phyloP scores from a whole-genome alignment of 2,888 invertebrate genomes.

The Dasypogon diadema region DNA sequence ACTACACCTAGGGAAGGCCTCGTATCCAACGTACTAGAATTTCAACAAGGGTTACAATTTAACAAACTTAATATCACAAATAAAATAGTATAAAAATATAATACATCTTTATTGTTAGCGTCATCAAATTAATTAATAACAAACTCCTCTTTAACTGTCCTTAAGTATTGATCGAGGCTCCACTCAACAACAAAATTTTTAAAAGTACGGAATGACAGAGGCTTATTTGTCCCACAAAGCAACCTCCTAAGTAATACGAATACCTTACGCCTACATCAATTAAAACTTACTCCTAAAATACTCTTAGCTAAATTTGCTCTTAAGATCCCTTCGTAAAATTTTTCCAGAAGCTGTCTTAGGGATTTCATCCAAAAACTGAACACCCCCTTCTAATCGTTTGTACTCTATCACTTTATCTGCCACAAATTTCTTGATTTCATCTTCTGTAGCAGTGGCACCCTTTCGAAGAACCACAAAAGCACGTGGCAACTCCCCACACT shows the following conservation, averaged over 20 bases:
- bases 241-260: not conserved
- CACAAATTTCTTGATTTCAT: slow-evolving; percentile 75
- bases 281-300: slow-evolving; percentile 8
- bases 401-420: slow-evolving; percentile 79
- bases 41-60: too few relatives aligned
- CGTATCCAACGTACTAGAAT: too few relatives aligned
- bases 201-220: too few relatives aligned
- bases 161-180: too few relatives aligned
- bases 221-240: not conserved
- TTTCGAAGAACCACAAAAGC: slow-evolving; percentile 77
- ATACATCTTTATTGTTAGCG: too few relatives aligned
- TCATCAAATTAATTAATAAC: too few relatives aligned
- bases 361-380: slow-evolving; percentile 76
- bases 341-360: slow-evolving; percentile 85
- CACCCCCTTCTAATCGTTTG: slow-evolving; percentile 79
- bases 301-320: slow-evolving; percentile 62
- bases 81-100: too few relatives aligned
- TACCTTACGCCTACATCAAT: not conserved
- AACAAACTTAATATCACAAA: too few relatives aligned
- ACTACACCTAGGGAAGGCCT: too few relatives aligned
- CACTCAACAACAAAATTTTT: too few relatives aligned
- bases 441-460: slow-evolving; percentile 67
- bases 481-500: slow-evolving; percentile 80
- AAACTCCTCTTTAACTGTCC: too few relatives aligned
- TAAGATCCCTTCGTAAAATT: slow-evolving; percentile 76